Evolutionary conservation across 2,888 invertebrate species (phyloP).

Genomic region (Dascillus cervinus): DNA sequence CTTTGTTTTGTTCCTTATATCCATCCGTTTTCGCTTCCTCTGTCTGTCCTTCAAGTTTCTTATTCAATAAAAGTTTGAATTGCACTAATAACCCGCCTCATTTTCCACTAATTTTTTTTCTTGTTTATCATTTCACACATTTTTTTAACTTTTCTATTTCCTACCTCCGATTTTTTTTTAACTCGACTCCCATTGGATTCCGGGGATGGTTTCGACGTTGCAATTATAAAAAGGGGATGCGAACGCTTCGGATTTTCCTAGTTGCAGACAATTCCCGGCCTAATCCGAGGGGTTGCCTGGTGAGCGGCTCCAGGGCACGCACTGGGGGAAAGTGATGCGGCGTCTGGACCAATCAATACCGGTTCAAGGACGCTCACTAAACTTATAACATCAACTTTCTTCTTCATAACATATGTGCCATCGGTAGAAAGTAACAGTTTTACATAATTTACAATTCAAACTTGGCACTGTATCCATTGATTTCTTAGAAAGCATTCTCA

Average conservation of each 20-base stretch:
- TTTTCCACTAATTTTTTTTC: slow-evolving; percentile 8
- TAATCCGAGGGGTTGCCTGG: slow-evolving; percentile 27
- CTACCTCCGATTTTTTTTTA: too few relatives aligned
- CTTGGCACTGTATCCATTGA: too few relatives aligned
- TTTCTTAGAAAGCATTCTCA: too few relatives aligned
- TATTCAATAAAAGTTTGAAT: slow-evolving; percentile 24
- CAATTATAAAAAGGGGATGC: too few relatives aligned
- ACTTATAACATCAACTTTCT: slow-evolving; percentile 46
- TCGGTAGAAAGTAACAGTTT: too few relatives aligned
- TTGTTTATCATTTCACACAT: slow-evolving; percentile 1
- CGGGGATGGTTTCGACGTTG: too few relatives aligned
- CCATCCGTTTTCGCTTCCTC: slow-evolving; percentile 36
- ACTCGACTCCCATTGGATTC: too few relatives aligned
- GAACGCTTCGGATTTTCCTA: too few relatives aligned
- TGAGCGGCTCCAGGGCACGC: slow-evolving; percentile 30
- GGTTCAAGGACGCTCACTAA: slow-evolving; percentile 33
- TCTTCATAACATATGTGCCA: too few relatives aligned
- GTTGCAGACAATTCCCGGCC: slow-evolving; percentile 23
- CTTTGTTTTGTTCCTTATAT: slow-evolving; percentile 41
- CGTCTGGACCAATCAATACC: slow-evolving; percentile 33
- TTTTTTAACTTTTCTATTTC: too few relatives aligned
- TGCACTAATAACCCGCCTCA: slow-evolving; percentile 19
- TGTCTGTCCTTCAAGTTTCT: slow-evolving; percentile 29
- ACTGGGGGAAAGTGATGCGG: slow-evolving; percentile 41
- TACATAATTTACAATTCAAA: too few relatives aligned